These are phyloP conservation scores for Garrulus glandarius DNA, from an alignment of 2,797 vertebrate species.

Conservation along the genomic window DNA sequence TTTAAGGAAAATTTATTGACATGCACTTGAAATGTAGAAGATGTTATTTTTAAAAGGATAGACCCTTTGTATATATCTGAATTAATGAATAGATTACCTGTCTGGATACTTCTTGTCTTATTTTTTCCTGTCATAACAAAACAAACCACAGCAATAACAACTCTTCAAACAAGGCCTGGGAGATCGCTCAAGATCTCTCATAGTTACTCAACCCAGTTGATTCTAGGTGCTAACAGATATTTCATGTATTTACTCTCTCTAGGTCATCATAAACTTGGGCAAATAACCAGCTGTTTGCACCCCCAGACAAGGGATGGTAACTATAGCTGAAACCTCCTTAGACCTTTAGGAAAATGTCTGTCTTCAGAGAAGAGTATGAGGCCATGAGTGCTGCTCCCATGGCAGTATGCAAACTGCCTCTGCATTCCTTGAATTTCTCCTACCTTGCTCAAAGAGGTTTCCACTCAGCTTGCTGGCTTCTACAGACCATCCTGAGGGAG, in stretches of 20 bases:
- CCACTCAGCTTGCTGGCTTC: neutral
- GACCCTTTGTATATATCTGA: neutral
- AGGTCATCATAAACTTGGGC: neutral
- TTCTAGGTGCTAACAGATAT: neutral
- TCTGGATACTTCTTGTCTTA: neutral
- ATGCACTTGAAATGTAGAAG: neutral
- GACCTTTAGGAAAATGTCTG: neutral
- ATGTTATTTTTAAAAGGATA: neutral
- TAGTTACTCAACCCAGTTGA: neutral
- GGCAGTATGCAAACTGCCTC: neutral
- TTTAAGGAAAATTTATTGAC: neutral
- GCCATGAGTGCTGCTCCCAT: neutral
- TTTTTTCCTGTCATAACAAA: neutral
- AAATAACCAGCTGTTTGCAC: neutral
- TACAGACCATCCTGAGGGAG: neutral
- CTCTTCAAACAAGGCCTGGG: neutral
- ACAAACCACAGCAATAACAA: neutral
- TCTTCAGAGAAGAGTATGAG: neutral
- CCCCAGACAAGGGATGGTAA: neutral
- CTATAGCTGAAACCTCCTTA: neutral
- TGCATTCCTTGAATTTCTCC: neutral
- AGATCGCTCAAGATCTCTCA: neutral
- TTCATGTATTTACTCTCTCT: neutral
- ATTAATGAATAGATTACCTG: neutral
- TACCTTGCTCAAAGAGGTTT: neutral